Evolutionary conservation across 2,888 invertebrate species (phyloP).

Genomic region (Slavum lentiscoides): DNA sequence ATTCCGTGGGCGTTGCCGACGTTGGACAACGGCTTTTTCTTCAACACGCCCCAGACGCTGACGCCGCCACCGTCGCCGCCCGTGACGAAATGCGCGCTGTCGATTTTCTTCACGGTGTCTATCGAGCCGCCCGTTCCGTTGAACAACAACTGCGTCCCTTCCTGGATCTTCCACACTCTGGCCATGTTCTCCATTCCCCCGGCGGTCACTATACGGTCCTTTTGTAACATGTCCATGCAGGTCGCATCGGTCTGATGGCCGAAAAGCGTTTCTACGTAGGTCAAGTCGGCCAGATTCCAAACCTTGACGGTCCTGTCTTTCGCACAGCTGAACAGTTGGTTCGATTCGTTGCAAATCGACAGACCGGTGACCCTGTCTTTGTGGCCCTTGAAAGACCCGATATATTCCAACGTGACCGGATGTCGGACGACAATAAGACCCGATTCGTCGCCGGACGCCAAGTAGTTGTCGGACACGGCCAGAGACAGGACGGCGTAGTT

Average conservation of each 20-base stretch:
- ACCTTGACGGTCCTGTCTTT: conserved; percentile 81
- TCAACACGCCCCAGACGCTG: conserved; percentile 79
- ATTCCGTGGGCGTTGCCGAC: conserved; percentile 75
- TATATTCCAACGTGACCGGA: conserved; percentile 72
- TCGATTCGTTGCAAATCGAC: conserved; percentile 81
- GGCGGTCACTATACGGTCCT: conserved; percentile 84
- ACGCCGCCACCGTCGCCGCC: conserved; percentile 88
- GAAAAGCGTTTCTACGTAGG: conserved; percentile 91
- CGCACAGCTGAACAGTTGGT: conserved; percentile 73
- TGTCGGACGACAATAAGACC: conserved; percentile 81
- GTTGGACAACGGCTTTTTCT: conserved; percentile 81
- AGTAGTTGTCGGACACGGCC: conserved; percentile 57
- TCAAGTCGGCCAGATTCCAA: conserved; percentile 95
- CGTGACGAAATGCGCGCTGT: conserved; percentile 91
- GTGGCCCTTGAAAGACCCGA: conserved; percentile 82
- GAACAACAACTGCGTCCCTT: conserved; percentile 94
- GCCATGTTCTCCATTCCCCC: conserved; percentile 87
- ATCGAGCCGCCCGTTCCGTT: conserved; percentile 82
- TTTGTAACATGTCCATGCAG: conserved; percentile 81
- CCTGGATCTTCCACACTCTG: conserved; percentile 94
- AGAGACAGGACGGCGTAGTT: conserved; percentile 55
- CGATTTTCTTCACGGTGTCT: conserved; percentile 85
- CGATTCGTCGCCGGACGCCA: conserved; percentile 72
- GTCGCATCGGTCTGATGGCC: conserved; percentile 89
- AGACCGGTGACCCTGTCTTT: conserved; percentile 75